Percentiles rank a stretch among this genome's conserved stretches.
Evolutionary conservation across 2,888 invertebrate species (phyloP).

Genomic region (Acronicta leporina): DNA sequence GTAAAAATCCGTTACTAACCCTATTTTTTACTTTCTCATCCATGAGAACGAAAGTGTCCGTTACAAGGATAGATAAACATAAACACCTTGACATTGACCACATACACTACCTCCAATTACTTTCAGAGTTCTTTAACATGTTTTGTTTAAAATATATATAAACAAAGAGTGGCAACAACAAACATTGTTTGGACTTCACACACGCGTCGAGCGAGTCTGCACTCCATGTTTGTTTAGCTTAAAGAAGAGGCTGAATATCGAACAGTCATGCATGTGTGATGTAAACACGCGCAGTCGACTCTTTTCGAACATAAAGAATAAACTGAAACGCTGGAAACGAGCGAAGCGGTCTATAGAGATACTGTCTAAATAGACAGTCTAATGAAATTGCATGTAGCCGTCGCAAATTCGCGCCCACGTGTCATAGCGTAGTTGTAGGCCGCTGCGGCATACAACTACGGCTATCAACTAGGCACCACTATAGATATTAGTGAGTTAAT

Average conservation of each 20-base stretch:
- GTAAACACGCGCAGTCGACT: slow-evolving; percentile 71
- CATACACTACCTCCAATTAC: slow-evolving; percentile 19
- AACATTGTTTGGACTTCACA: slow-evolving; percentile 39
- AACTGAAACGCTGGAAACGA: no score
- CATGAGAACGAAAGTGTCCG: slow-evolving; percentile 48
- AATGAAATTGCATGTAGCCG: no score
- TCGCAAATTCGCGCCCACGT: no score
- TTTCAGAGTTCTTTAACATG: slow-evolving; percentile 29
- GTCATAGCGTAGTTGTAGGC: no score
- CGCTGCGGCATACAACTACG: no score
- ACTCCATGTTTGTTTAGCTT: slow-evolving; percentile 48
- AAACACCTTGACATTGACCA: slow-evolving; percentile 24
- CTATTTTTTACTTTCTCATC: slow-evolving; percentile 41
- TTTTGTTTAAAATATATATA: slow-evolving; percentile 36
- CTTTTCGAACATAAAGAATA: slow-evolving; percentile 42
- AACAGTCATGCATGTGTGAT: slow-evolving; percentile 64
- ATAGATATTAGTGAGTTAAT: no score
- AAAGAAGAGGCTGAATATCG: slow-evolving; percentile 27
- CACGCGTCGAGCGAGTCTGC: slow-evolving; percentile 32
- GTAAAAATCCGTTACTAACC: slow-evolving; percentile 82
- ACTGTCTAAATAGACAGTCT: no score
- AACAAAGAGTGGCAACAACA: slow-evolving; percentile 40
- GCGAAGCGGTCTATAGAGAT: no score
- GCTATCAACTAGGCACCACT: no score
- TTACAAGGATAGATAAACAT: slow-evolving; percentile 35